Percentiles rank a stretch among this genome's conserved stretches.
Evolutionary conservation across 1,140 invertebrate genomes (phyloP).

Genomic region (Drosophila kohkoa): DNA sequence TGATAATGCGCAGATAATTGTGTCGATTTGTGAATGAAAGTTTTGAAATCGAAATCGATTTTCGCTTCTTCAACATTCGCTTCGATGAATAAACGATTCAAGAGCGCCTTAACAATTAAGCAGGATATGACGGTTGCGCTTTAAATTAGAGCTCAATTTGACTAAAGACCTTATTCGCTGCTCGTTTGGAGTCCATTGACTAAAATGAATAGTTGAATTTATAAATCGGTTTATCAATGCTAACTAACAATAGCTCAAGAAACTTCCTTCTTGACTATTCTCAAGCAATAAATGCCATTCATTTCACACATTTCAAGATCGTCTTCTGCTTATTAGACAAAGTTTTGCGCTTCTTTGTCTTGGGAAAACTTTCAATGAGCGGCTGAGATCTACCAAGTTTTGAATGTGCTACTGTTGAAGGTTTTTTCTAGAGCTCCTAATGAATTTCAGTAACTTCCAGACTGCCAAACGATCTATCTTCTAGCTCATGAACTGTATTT

Average conservation of each 20-base stretch:
- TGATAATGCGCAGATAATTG: slow-evolving; percentile 21
- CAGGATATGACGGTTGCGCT: slow-evolving; percentile 18
- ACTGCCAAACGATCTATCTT: slow-evolving; percentile 2
- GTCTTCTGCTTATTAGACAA: not conserved
- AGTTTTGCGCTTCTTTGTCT: slow-evolving; percentile 1
- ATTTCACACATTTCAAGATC: not conserved
- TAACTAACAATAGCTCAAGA: not conserved
- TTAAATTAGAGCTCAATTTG: not conserved
- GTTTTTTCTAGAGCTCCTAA: slow-evolving; percentile 10
- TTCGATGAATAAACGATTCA: not conserved
- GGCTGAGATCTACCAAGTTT: slow-evolving; percentile 10
- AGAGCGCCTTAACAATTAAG: slow-evolving; percentile 10
- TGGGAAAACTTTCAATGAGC: slow-evolving; percentile 6
- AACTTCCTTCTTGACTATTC: not conserved
- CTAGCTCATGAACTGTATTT: not conserved
- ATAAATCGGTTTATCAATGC: not conserved
- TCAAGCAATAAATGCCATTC: not conserved
- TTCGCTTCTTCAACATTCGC: slow-evolving; percentile 25
- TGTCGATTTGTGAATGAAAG: slow-evolving; percentile 27
- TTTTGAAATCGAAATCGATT: slow-evolving; percentile 25
- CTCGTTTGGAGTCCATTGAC: not conserved
- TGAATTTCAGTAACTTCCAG: not conserved
- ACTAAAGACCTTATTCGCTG: not conserved
- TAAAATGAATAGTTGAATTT: not conserved
- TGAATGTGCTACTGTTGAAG: slow-evolving; percentile 14